phyloP scores from a whole-genome alignment of 2,113 vertebrate species.

The Thermophis baileyi region DNA sequence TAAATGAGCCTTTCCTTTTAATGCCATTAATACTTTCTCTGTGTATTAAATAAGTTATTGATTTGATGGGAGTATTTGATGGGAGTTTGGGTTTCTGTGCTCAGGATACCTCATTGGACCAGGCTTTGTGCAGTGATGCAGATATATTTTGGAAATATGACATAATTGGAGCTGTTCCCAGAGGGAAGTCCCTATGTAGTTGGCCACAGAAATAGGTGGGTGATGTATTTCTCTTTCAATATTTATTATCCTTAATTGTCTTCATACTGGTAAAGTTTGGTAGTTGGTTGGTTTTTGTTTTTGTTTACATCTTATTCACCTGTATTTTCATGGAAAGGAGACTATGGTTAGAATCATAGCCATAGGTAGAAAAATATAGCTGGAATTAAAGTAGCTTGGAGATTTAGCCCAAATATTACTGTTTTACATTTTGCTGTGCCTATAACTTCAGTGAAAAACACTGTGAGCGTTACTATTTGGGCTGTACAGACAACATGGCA shows the following conservation, averaged over 20 bases:
- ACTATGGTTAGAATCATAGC: background rate
- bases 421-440: background rate
- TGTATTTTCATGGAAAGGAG: background rate
- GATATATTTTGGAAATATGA: background rate
- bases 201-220: background rate
- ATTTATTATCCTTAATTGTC: constrained; percentile 16
- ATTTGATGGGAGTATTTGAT: background rate
- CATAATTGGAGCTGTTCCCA: background rate
- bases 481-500: constrained; percentile 28
- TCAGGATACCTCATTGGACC: background rate
- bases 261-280: constrained; percentile 9
- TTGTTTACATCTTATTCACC: background rate
- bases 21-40: background rate
- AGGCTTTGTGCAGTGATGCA: background rate
- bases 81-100: background rate
- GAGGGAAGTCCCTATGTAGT: background rate
- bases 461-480: background rate
- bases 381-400: background rate
- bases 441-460: background rate
- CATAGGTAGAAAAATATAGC: background rate
- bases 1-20: background rate
- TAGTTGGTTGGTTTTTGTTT: background rate
- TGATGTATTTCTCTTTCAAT: background rate
- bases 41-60: background rate
- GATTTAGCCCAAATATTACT: background rate